These are phyloP conservation scores for Ophioninae sp. DNA, from an alignment of 2,888 invertebrate genomes.

Conservation along the genomic window DNA sequence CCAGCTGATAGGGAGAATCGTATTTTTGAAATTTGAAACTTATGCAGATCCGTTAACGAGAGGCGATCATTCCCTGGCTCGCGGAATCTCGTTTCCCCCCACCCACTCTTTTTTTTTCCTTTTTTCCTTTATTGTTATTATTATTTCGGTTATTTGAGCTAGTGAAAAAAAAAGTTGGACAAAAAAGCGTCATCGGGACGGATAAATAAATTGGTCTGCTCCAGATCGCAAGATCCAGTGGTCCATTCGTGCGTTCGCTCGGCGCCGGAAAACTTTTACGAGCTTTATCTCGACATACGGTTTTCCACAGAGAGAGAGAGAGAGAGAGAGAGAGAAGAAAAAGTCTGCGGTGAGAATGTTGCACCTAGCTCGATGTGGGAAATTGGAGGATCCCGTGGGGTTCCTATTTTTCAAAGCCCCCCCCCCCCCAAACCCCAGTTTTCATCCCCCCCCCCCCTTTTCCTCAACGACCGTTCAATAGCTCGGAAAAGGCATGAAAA, in stretches of 20 bases:
- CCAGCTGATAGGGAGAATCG: too few species aligned
- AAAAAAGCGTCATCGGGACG: constrained; percentile 43
- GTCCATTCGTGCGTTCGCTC: constrained; percentile 29
- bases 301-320: constrained; percentile 13
- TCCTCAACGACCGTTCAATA: neutral
- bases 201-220: constrained; percentile 56
- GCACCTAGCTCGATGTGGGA: constrained; percentile 46
- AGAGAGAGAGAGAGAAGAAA: constrained; percentile 3
- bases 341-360: constrained; percentile 48
- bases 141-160: constrained; percentile 3
- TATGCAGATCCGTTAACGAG: too few species aligned
- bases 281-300: constrained; percentile 59
- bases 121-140: constrained; percentile 10
- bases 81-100: too few species aligned
- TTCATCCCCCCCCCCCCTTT: constrained; percentile 1
- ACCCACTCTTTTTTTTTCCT: too few species aligned
- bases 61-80: neutral
- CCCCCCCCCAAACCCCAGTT: too few species aligned
- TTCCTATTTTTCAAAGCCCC: constrained; percentile 23
- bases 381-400: constrained; percentile 47
- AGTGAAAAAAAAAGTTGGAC: constrained; percentile 3
- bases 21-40: too few species aligned
- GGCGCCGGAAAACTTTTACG: constrained; percentile 58
- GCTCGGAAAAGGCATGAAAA: constrained; percentile 44
- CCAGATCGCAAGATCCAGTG: constrained; percentile 46